Base-by-base conservation (phyloP, 2,797 vertebrate species). In the Lepilemur septentrionalis region DNA sequence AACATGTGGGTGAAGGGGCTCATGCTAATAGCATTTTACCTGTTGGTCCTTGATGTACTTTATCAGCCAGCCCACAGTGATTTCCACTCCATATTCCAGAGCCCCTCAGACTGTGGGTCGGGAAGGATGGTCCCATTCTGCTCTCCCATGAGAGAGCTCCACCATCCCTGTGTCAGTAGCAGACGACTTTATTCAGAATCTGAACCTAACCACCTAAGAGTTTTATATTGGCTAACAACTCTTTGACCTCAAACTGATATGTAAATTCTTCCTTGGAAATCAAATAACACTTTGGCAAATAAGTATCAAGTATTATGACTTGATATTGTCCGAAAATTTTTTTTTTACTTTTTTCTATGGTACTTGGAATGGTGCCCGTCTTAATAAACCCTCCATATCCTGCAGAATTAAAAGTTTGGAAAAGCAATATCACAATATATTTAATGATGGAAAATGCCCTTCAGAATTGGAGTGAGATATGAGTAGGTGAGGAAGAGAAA, bases 201-300 rank as follows among this genome's bases (percentile, higher is more conserved):
- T 70, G 25, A 70, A 81, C 15, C 70, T 65, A 55, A 50, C 15
- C 14, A 7, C 52, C 43, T 5, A 17, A 75, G 25, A 25, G 8
- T 78, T 89, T 52, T 3, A 11, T 22, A 30, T 35, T 78, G 48
- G 67, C 61, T 70, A 61, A 90, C 93, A 41, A 23, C 11, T 89
- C 82, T 35, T 1, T 93, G 0, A 92, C 83, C 92, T 97, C 46
- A 95, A 87, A 46, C 7, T 90, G 38, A 95, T 91, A 38, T 0
- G 61, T 22, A 94, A 95, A 85, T 87, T 90, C 69, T 96, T 32
- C 46, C n/a, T n/a, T 91, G 94, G 76, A 96, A 92, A 92, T 81
- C 61, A 96, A 96, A 18, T n/a, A 82, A 82, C 30, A 72, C 55
- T 85, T 85, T 78, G 83, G 48, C 10, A 93, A 35, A 5, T 96